A percentile compares a stretch with the other conserved stretches of the same genome.
These are phyloP conservation scores for Pogonomyrmex californicus DNA, from an alignment of 1,140 invertebrate species.

Conservation along the genomic window DNA sequence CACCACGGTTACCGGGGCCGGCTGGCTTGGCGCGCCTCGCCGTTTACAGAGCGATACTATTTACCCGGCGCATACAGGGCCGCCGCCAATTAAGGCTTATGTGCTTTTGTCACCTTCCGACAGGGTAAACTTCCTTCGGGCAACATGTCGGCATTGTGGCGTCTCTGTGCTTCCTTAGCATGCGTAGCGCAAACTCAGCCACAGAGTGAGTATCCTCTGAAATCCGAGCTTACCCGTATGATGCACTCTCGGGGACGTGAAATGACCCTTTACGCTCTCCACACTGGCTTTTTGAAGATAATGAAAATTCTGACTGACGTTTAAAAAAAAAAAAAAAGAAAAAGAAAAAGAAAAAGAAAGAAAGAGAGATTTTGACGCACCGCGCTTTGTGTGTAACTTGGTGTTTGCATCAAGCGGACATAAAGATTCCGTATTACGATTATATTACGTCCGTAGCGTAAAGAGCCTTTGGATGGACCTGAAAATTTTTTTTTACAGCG, in stretches of 20 bases:
- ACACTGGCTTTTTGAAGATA: neutral
- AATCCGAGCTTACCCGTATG: slow-evolving; percentile 15
- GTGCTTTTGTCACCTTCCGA: slow-evolving; percentile 72
- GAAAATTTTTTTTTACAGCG: slow-evolving; percentile 13
- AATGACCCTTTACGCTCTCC: neutral
- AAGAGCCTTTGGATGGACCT: neutral
- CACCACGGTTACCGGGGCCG: slow-evolving; percentile 34
- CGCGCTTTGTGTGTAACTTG: neutral
- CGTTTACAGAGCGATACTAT: slow-evolving; percentile 71
- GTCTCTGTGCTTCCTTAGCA: slow-evolving; percentile 41
- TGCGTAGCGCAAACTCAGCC: slow-evolving; percentile 15
- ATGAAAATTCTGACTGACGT: neutral
- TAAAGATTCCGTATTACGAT: neutral
- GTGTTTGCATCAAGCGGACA: neutral
- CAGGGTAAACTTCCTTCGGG: slow-evolving; percentile 62
- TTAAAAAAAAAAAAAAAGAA: neutral
- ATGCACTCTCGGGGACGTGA: neutral
- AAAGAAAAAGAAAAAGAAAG: neutral
- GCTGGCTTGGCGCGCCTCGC: slow-evolving; percentile 30
- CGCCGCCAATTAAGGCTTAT: slow-evolving; percentile 72
- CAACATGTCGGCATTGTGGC: slow-evolving; percentile 42
- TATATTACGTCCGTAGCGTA: neutral
- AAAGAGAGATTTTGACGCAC: neutral
- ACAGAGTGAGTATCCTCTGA: neutral
- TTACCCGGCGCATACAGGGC: slow-evolving; percentile 67